Conservation (phyloP, 1,140 invertebrate species). For the Sinonovacula constricta region DNA sequence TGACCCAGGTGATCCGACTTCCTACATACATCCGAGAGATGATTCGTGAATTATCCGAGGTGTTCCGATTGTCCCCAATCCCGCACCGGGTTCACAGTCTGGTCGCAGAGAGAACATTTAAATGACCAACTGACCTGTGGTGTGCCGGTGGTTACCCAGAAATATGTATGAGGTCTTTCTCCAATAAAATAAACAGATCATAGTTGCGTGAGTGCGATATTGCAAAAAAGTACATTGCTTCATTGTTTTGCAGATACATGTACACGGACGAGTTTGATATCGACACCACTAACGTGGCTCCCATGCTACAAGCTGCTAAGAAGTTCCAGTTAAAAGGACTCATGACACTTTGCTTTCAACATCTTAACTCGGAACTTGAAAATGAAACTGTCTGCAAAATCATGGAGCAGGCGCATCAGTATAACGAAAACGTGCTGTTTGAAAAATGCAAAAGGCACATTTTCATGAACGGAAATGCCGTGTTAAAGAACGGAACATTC, state of each 20-base stretch:
- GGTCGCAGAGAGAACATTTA: too few relatives aligned
- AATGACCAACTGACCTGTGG: too few relatives aligned
- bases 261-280: constrained; percentile 70
- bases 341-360: constrained; percentile 88
- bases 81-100: too few relatives aligned
- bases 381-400: constrained; percentile 85
- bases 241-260: constrained; percentile 38
- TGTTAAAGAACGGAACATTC: constrained; percentile 16
- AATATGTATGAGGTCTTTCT: too few relatives aligned
- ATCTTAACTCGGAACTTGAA: constrained; percentile 86
- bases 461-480: not conserved
- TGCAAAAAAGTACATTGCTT: too few relatives aligned
- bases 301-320: constrained; percentile 89
- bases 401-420: constrained; percentile 36
- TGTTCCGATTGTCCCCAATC: too few relatives aligned
- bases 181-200: too few relatives aligned
- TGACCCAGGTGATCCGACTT: too few relatives aligned
- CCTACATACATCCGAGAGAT: too few relatives aligned
- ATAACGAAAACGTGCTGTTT: constrained; percentile 23
- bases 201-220: too few relatives aligned
- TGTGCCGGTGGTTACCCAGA: too few relatives aligned
- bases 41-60: too few relatives aligned
- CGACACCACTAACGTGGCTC: constrained; percentile 89
- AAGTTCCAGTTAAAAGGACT: constrained; percentile 89
- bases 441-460: constrained; percentile 15